Evolutionary conservation across 2,797 vertebrate genomes (phyloP).

Genomic region (Falco naumanni): DNA sequence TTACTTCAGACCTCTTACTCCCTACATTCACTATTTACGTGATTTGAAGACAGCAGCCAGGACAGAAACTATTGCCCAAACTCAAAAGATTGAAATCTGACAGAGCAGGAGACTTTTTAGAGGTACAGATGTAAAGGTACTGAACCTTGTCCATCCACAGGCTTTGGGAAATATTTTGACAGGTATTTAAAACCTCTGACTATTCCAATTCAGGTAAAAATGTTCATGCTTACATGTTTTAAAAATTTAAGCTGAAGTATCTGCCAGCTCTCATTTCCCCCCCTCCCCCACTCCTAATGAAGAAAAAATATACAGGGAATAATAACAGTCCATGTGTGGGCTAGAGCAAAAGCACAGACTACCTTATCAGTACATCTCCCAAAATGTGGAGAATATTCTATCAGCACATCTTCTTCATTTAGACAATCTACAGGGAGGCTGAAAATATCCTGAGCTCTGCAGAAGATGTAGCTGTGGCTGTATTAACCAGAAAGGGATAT

Average conservation of each 20-base stretch:
- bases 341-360: neutral
- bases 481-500: slow-evolving; percentile 15
- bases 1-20: neutral
- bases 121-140: neutral
- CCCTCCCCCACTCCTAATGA: neutral
- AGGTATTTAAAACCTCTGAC: neutral
- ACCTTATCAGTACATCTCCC: neutral
- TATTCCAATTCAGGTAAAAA: neutral
- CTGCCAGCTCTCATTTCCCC: neutral
- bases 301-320: neutral
- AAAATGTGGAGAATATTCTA: neutral
- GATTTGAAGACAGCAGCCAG: neutral
- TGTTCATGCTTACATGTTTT: neutral
- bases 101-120: neutral
- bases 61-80: neutral
- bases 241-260: neutral
- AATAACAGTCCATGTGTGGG: neutral
- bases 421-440: neutral
- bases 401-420: slow-evolving; percentile 8
- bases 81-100: neutral
- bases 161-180: neutral
- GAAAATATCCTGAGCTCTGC: slow-evolving; percentile 26
- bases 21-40: neutral
- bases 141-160: neutral
- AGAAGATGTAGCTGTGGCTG: neutral